These are phyloP conservation scores for Fistularia commersonii DNA, from an alignment of 2,797 vertebrate genomes.

Conservation along the genomic window DNA sequence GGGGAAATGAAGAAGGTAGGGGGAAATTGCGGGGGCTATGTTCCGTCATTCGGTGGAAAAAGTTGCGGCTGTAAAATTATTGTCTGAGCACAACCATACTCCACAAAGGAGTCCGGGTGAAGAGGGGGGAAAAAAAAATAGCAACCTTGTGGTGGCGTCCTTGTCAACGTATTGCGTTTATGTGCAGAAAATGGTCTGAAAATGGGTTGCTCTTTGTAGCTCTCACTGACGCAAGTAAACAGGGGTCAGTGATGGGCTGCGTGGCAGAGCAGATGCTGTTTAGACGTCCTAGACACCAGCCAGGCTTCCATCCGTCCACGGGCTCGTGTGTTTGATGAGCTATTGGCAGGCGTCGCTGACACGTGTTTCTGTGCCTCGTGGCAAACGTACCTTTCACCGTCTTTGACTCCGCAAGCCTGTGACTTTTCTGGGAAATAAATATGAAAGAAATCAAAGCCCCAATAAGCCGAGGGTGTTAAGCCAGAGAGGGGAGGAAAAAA, in stretches of 20 bases:
- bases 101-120: constrained; percentile 36
- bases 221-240: constrained; percentile 41
- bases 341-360: constrained; percentile 66
- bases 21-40: constrained; percentile 53
- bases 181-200: constrained; percentile 15
- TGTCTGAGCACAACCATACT: constrained; percentile 23
- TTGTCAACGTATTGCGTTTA: constrained; percentile 13
- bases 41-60: constrained; percentile 66
- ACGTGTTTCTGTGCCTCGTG: constrained; percentile 71
- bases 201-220: constrained; percentile 27
- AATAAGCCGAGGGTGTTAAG: constrained; percentile 72
- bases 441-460: constrained; percentile 66
- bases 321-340: constrained; percentile 71
- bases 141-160: constrained; percentile 24
- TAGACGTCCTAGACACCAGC: constrained; percentile 51
- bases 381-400: constrained; percentile 70
- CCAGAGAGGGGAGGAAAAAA: constrained; percentile 41
- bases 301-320: constrained; percentile 55
- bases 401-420: constrained; percentile 61
- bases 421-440: constrained; percentile 62
- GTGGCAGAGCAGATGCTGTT: constrained; percentile 48
- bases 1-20: constrained; percentile 61
- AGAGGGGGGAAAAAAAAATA: constrained; percentile 7
- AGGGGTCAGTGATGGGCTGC: constrained; percentile 31
- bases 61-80: constrained; percentile 46